Percentiles rank a stretch among this genome's conserved stretches.
These are phyloP conservation scores for Tenthredo mesomela DNA, from an alignment of 2,888 invertebrate genomes.

Conservation along the genomic window DNA sequence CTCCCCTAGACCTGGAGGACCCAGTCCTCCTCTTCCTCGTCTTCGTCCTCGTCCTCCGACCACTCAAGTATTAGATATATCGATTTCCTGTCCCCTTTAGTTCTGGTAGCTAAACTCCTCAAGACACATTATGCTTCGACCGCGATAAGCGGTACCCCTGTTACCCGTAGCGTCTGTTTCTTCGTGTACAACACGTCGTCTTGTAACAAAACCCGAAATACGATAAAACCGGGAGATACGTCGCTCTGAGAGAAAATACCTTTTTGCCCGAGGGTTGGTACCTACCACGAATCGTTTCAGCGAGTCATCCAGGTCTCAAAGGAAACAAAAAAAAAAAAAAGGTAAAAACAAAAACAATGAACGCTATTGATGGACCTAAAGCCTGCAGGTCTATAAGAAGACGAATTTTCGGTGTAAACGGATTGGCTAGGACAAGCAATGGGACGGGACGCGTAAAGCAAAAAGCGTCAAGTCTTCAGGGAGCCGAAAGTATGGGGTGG, in stretches of 20 bases:
- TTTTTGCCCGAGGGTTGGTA: background rate
- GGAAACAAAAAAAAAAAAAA: background rate
- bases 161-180: background rate
- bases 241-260: slow-evolving; percentile 3
- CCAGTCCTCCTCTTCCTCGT: background rate
- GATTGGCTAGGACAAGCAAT: background rate
- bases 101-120: slow-evolving; percentile 29
- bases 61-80: slow-evolving; percentile 44
- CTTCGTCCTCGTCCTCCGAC: slow-evolving; percentile 11
- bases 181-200: slow-evolving; percentile 13
- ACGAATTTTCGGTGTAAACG: background rate
- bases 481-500: slow-evolving; percentile 3
- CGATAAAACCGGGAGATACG: background rate
- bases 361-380: slow-evolving; percentile 1
- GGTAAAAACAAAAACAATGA: slow-evolving; percentile 3
- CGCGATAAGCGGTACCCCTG: slow-evolving; percentile 37
- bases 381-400: background rate
- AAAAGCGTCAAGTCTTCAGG: background rate
- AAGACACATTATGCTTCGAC: slow-evolving; percentile 46
- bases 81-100: slow-evolving; percentile 47
- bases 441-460: background rate
- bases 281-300: background rate
- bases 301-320: background rate
- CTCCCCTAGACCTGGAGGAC: slow-evolving; percentile 9
- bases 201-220: slow-evolving; percentile 26